Conservation (phyloP, 2,888 invertebrate genomes). For the Agelastica alni region DNA sequence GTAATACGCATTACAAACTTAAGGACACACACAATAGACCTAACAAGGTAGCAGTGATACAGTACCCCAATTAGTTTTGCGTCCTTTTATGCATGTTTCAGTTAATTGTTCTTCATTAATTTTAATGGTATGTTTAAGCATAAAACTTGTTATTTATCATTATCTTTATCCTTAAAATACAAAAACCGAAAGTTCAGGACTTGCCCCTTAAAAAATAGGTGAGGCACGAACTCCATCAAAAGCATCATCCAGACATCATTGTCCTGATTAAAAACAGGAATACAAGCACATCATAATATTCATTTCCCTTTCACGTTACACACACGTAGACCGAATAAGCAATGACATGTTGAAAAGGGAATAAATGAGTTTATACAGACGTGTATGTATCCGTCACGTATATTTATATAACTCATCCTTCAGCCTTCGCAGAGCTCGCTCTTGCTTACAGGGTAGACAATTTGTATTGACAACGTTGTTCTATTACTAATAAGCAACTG, state of each 20-base stretch:
- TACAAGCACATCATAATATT: conserved; percentile 21
- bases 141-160: not conserved
- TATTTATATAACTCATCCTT: conserved; percentile 27
- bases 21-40: too few relatives aligned
- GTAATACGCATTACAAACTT: too few relatives aligned
- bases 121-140: too few relatives aligned
- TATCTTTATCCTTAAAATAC: not conserved
- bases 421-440: not conserved
- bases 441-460: not conserved
- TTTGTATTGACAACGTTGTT: too few relatives aligned
- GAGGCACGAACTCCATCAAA: not conserved
- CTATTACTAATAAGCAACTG: too few relatives aligned
- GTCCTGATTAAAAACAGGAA: conserved; percentile 19
- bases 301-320: conserved; percentile 24
- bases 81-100: too few relatives aligned
- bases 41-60: too few relatives aligned
- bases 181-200: not conserved
- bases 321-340: conserved; percentile 23
- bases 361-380: conserved; percentile 30
- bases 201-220: not conserved
- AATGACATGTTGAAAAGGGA: conserved; percentile 27
- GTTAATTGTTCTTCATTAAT: too few relatives aligned
- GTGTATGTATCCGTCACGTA: conserved; percentile 28
- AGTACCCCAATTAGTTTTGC: too few relatives aligned
- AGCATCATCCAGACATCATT: conserved; percentile 17